A percentile compares a stretch with the other conserved stretches of the same genome.
Evolutionary conservation across 2,888 invertebrate species (phyloP).

Genomic region (Sericinus montela): DNA sequence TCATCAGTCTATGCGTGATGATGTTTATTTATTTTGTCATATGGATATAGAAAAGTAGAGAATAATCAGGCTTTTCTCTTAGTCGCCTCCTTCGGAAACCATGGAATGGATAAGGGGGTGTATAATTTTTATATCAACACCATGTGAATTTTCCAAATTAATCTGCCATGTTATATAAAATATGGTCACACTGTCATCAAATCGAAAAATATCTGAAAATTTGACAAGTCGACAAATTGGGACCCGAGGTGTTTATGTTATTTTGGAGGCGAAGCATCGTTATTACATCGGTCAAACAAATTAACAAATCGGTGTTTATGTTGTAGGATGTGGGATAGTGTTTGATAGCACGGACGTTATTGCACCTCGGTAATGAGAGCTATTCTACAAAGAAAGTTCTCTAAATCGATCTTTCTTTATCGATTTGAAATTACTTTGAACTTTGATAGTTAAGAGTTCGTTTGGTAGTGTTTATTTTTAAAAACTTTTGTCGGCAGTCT

Average conservation of each 20-base stretch:
- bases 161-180: neutral
- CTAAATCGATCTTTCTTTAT: slow-evolving; percentile 10
- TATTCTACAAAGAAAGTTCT: neutral
- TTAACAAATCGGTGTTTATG: slow-evolving; percentile 35
- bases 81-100: too few relatives aligned
- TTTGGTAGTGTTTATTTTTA: slow-evolving; percentile 1
- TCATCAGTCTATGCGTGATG: too few relatives aligned
- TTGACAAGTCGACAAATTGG: slow-evolving; percentile 12
- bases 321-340: slow-evolving; percentile 15
- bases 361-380: slow-evolving; percentile 10
- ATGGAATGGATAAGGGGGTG: too few relatives aligned
- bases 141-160: too few relatives aligned
- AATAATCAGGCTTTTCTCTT: too few relatives aligned
- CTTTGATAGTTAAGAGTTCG: slow-evolving; percentile 14
- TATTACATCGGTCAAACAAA: slow-evolving; percentile 40
- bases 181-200: slow-evolving; percentile 26
- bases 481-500: neutral
- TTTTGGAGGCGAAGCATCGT: slow-evolving; percentile 27
- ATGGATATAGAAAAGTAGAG: too few relatives aligned
- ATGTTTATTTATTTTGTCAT: too few relatives aligned
- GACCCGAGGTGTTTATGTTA: slow-evolving; percentile 4
- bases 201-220: slow-evolving; percentile 29
- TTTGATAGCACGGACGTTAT: neutral
- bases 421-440: slow-evolving; percentile 16
- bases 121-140: too few relatives aligned